Evolutionary conservation across 2,113 vertebrate species (phyloP), one percentile per base, ranked within the genome.

Genomic region (Actenoides hombroni): DNA sequence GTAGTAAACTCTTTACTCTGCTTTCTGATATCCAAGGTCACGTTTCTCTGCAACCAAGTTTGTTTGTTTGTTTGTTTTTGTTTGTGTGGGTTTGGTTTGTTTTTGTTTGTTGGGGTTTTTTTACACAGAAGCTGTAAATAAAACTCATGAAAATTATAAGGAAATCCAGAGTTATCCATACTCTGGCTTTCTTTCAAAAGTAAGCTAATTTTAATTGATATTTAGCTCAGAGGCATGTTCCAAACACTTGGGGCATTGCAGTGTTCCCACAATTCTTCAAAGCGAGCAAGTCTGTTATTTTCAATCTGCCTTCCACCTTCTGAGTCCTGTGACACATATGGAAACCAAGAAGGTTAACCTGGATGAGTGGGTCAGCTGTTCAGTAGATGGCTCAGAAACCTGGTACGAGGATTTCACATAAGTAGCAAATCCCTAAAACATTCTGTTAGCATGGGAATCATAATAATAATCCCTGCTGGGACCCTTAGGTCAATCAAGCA

Each of bases 261-360:
- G 16, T 2, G 6, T 82, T 81, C 88, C 69, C 83, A 79, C 76
- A 92, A 15, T 18, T 24, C 61, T 88, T 94, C 88, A 73, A 94
- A 89, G 90, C 68, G 13, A 73, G 9, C 33, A 44, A 78, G 67
- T 64, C 69, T 92, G 31, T 29, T 91, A 35, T 91, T 93, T 73
- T 54, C 81, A 73, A 80, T 59, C 69, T 24, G 6, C 48, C 68
- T 78, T 42, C 53, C 60, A 37, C 33, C 61, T 83, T 83, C 65
- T 56, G 97, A 98, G 97, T 97, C 98, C 97, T 98, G 97, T 96
- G 97, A 98, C 97, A 97, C 39, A 44, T 96, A 98, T 95, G 96
- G 87, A 70, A 98, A 98, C 98, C 97, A 98, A 95, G 91, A 95
- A 98, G 96, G 98, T 98, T 94, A 98, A 97, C 95, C 94, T 98